A percentile compares a stretch with the other conserved stretches of the same genome.
These are phyloP conservation scores for Nixonia krombeini DNA, from an alignment of 1,140 invertebrate species.

Conservation along the genomic window DNA sequence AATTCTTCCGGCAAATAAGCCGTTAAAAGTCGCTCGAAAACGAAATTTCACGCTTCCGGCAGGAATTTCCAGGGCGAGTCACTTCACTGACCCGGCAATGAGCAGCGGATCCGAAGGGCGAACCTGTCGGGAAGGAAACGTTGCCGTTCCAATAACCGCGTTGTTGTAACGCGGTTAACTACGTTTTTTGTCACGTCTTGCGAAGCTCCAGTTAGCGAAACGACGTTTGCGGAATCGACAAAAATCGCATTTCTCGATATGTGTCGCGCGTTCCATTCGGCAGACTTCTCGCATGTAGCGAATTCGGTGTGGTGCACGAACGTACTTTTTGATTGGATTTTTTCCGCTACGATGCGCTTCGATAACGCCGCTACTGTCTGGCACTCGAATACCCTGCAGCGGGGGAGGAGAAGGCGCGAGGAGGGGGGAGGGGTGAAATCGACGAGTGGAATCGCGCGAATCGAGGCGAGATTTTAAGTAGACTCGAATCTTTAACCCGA, in stretches of 20 bases:
- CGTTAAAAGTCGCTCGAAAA: no score
- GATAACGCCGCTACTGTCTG: slow-evolving; percentile 33
- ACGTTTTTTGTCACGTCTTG: no score
- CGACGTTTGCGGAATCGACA: not conserved
- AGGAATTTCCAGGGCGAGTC: no score
- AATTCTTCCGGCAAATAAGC: no score
- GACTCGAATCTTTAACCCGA: slow-evolving; percentile 38
- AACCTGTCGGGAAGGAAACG: not conserved
- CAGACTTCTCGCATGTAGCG: slow-evolving; percentile 30
- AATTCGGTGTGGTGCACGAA: slow-evolving; percentile 32
- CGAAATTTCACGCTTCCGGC: no score
- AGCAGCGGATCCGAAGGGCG: no score
- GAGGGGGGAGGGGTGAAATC: slow-evolving; percentile 43
- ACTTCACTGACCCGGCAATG: no score
- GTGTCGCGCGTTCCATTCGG: slow-evolving; percentile 6
- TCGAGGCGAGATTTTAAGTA: slow-evolving; percentile 26
- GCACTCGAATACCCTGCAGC: slow-evolving; percentile 27
- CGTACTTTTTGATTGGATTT: slow-evolving; percentile 46
- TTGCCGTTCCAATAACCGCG: not conserved
- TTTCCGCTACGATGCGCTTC: slow-evolving; percentile 44
- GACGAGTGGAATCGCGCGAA: slow-evolving; percentile 7
- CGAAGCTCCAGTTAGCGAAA: no score
- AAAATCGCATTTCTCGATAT: slow-evolving; percentile 5
- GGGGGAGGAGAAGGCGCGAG: no score
- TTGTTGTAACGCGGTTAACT: no score